Evolutionary conservation across 2,888 invertebrate species (phyloP), one percentile per base, ranked within the genome.

Genomic region (Rhamphomyia laevipes): DNA sequence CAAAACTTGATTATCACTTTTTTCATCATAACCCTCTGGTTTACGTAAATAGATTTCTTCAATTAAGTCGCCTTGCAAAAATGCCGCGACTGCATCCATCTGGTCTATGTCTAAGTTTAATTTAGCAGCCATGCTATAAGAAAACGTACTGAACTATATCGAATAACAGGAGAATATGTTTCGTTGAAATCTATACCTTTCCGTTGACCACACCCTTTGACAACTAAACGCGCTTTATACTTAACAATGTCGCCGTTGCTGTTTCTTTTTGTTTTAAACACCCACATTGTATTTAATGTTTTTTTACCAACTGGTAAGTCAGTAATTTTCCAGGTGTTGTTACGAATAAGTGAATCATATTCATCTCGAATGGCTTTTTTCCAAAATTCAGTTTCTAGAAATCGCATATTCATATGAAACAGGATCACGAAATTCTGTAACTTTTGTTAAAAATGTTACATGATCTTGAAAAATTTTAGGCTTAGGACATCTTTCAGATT

Each of bases 251-350:
- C 47, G 45, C 58, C 58, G 23, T 54, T 45, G 33, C 48, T 43
- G 27, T 56, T 50, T 33, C 49, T 41, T 49, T 62, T 63, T 1
- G 53, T 45, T 50, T 58, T 59, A 42, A 54, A 59, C 3, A 60
- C 57, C 59, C 61, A 62, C 38, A 57, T 58, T n/a, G 53, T 59
- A 23, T 52, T 51, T 23, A 61, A 55, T 18, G 52, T 42, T 41
- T 57, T 57, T n/a, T 48, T 45, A 17, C 48, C 52, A 15, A 30
- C 18, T 13, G 56, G 58, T 40, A 54, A 27, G 3, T 53, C 43
- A 15, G 43, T 41, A 15, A 59, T 45, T 27, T 43, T 31, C 54
- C 55, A 56, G 11, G 56, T 54, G 12, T 54, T 21, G 45, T 55
- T 55, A 37, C 48, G 48, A 11, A 47, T 27, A 27, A 56, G 35